These are phyloP conservation scores for Cydia fagiglandana DNA, from an alignment of 1,140 invertebrate species.

Conservation along the genomic window DNA sequence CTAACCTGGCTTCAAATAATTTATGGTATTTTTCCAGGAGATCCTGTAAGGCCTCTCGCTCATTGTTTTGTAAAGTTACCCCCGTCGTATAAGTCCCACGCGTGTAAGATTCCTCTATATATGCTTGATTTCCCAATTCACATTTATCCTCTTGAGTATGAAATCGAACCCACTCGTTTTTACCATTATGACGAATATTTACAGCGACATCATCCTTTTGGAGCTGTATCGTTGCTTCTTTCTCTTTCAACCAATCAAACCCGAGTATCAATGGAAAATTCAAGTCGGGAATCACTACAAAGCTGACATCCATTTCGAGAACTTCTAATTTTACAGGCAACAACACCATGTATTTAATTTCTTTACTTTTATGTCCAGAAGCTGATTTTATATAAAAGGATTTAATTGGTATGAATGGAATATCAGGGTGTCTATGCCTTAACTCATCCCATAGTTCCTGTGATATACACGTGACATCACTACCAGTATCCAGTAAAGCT, in stretches of 20 bases:
- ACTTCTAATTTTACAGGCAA: conserved; percentile 34
- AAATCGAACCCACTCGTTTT: background rate
- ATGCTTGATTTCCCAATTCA: background rate
- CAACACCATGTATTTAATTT: conserved; percentile 37
- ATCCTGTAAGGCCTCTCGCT: background rate
- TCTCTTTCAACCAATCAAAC: conserved; percentile 44
- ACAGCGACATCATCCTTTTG: background rate
- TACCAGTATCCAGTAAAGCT: conserved; percentile 43
- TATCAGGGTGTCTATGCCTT: conserved; percentile 21
- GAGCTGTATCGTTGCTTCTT: conserved; percentile 26
- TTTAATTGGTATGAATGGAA: conserved; percentile 42
- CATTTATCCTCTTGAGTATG: background rate
- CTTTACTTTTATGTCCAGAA: conserved; percentile 39
- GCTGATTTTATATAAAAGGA: conserved; percentile 39
- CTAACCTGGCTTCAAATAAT: conserved; percentile 26
- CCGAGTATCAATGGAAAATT: conserved; percentile 42
- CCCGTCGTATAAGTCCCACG: background rate
- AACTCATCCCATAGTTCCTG: conserved; percentile 39
- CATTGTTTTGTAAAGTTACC: background rate
- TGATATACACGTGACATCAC: conserved; percentile 47
- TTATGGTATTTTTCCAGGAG: background rate
- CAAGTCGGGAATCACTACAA: conserved; percentile 42
- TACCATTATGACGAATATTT: background rate
- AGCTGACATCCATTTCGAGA: conserved; percentile 21
- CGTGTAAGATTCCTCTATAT: background rate